Conservation (phyloP, 2,797 vertebrate species). For the Acipenser ruthenus region DNA sequence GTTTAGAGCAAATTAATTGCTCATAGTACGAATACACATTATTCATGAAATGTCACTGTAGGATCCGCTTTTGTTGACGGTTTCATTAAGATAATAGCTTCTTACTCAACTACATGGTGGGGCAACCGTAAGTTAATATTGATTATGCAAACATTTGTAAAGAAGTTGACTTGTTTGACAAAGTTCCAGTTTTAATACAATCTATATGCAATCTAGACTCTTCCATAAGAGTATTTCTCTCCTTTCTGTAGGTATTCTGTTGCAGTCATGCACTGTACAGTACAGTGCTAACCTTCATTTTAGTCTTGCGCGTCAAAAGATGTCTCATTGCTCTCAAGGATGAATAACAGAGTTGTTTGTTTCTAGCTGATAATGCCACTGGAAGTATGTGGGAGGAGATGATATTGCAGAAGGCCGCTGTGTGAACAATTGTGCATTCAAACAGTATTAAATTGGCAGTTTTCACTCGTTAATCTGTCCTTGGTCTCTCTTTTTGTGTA, state of each 20-base stretch:
- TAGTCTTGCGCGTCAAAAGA: too few relatives aligned
- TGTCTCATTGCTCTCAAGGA: too few relatives aligned
- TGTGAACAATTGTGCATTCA: too few relatives aligned
- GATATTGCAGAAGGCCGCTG: too few relatives aligned
- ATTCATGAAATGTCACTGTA: not conserved
- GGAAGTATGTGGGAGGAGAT: too few relatives aligned
- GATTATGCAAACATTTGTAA: not conserved
- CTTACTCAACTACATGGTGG: not conserved
- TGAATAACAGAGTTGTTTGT: too few relatives aligned
- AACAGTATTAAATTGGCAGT: too few relatives aligned
- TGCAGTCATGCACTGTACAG: not conserved
- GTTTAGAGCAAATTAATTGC: not conserved
- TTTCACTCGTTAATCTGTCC: too few relatives aligned
- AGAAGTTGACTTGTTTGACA: conserved; percentile 1
- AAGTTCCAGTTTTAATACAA: not conserved
- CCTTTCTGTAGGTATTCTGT: not conserved
- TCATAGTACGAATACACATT: not conserved
- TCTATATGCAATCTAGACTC: not conserved
- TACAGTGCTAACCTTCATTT: not conserved
- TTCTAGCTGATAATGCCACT: too few relatives aligned
- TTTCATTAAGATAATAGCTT: conserved; percentile 1
- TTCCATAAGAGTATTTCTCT: not conserved
- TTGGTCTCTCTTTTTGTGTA: too few relatives aligned
- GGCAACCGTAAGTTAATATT: conserved; percentile 1
- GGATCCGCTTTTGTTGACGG: not conserved